phyloP scores from a whole-genome alignment of 2,888 invertebrate genomes.

The Unio pictorum region DNA sequence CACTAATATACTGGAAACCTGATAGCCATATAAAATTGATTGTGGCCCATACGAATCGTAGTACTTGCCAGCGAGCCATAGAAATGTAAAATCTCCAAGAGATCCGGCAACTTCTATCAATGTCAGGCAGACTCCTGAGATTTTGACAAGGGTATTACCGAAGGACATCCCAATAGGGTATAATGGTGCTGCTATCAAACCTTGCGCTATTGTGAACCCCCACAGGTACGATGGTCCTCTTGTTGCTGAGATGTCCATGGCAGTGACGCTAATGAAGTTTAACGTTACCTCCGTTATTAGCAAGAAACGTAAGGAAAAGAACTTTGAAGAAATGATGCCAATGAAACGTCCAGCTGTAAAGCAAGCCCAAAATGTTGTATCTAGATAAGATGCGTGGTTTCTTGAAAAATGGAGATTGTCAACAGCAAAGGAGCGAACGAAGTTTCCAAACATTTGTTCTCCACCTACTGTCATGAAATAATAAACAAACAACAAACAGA shows the following conservation, averaged over 20 bases:
- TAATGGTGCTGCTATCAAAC: constrained; percentile 19
- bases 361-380: constrained; percentile 21
- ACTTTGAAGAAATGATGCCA: constrained; percentile 14
- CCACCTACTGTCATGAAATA: constrained; percentile 20
- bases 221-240: constrained; percentile 7
- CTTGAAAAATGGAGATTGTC: constrained; percentile 22
- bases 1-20: no score
- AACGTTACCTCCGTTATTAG: constrained; percentile 7
- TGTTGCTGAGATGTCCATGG: constrained; percentile 8
- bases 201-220: constrained; percentile 13
- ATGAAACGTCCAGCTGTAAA: constrained; percentile 20
- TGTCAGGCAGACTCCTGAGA: constrained; percentile 21
- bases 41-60: constrained; percentile 20
- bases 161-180: constrained; percentile 21
- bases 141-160: constrained; percentile 15
- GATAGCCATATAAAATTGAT: constrained; percentile 10
- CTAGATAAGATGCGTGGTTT: constrained; percentile 16
- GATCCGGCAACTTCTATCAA: constrained; percentile 18
- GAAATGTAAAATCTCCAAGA: constrained; percentile 20
- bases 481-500: constrained; percentile 14
- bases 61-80: constrained; percentile 16
- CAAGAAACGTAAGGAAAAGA: constrained; percentile 9
- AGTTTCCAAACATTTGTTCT: constrained; percentile 17
- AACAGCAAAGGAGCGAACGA: constrained; percentile 24
- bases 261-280: constrained; percentile 2